These are phyloP conservation scores for Nannobrachium achirus DNA, from an alignment of 2,113 vertebrate species.

Conservation along the genomic window DNA sequence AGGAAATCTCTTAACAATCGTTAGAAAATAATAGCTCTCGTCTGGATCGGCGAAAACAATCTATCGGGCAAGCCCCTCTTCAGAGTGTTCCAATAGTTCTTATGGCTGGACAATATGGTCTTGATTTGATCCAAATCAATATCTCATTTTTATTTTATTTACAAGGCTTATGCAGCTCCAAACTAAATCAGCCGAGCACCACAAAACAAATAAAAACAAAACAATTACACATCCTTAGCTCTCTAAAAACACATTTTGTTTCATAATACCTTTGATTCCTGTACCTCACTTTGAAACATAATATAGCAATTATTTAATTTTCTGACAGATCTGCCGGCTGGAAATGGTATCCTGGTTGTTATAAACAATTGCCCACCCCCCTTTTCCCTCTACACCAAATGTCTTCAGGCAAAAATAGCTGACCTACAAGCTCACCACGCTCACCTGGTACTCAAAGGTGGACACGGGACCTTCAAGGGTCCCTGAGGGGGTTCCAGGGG, in stretches of 20 bases:
- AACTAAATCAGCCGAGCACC: constrained; percentile 4
- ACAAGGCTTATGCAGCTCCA: not conserved
- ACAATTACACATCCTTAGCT: not conserved
- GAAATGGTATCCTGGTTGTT: too few species aligned
- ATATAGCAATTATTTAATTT: too few species aligned
- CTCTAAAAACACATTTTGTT: constrained; percentile 9
- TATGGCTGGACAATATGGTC: not conserved
- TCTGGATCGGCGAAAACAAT: constrained; percentile 18
- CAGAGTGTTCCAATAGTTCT: too few species aligned
- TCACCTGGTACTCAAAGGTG: too few species aligned
- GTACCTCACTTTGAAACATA: not conserved
- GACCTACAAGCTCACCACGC: too few species aligned
- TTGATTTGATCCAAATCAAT: constrained; percentile 13
- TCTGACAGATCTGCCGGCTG: too few species aligned
- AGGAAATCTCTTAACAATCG: constrained; percentile 1
- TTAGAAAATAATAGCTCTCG: constrained; percentile 2
- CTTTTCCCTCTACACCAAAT: too few species aligned
- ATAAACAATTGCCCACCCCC: too few species aligned
- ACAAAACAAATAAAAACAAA: constrained; percentile 6
- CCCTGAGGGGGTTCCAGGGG: too few species aligned
- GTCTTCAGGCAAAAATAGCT: too few species aligned
- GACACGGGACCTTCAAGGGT: too few species aligned
- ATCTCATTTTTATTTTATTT: not conserved
- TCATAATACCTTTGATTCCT: not conserved
- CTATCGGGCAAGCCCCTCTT: not conserved